These are phyloP conservation scores for Hyperoodon ampullatus DNA, from an alignment of 2,113 vertebrate genomes.

Conservation along the genomic window DNA sequence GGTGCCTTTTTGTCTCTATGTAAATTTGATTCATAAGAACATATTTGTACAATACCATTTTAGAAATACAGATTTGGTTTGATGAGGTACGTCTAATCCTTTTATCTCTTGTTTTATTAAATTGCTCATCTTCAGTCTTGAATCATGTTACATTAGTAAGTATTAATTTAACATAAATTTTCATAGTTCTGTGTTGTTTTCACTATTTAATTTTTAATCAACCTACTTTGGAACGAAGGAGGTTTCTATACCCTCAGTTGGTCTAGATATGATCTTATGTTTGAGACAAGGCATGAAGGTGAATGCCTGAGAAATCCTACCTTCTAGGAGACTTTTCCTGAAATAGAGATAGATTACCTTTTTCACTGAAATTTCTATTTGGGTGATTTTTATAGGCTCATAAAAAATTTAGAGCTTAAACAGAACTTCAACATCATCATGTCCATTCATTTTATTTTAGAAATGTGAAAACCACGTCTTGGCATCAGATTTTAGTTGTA, in stretches of 20 bases:
- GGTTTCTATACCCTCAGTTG: not conserved
- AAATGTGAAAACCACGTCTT: not conserved
- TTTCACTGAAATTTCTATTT: conserved; percentile 63
- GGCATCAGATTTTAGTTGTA: conserved; percentile 4
- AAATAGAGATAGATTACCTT: conserved; percentile 33
- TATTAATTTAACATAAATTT: not conserved
- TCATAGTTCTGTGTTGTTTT: not conserved
- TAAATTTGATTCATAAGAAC: not conserved
- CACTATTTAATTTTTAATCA: not conserved
- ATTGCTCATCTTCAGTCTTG: not conserved
- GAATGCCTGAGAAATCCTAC: not conserved
- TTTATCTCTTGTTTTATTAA: not conserved
- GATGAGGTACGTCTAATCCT: not conserved
- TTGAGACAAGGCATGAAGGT: conserved; percentile 48
- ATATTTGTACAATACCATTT: not conserved
- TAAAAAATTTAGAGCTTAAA: conserved; percentile 63
- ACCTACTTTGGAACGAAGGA: not conserved
- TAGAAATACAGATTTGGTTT: not conserved
- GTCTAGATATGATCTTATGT: not conserved
- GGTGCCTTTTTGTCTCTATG: not conserved
- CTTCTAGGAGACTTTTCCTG: conserved; percentile 50
- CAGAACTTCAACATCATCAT: not conserved
- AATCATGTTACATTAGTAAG: not conserved
- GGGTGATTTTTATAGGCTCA: conserved; percentile 59
- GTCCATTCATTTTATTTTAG: conserved; percentile 50